Conservation (phyloP, 2,113 vertebrate species). For the Donacobius atricapilla region DNA sequence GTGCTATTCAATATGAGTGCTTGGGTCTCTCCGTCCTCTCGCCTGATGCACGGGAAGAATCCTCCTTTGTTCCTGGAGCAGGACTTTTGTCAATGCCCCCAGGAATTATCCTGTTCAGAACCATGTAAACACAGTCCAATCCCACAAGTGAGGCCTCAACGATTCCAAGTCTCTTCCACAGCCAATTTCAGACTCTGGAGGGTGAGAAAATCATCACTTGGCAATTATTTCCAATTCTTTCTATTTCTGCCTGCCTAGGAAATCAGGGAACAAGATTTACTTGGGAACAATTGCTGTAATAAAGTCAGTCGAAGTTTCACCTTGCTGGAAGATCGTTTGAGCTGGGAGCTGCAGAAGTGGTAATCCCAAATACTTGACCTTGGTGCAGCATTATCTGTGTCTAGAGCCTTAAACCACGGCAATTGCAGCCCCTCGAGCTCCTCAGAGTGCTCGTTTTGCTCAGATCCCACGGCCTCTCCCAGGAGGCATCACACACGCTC, state of each 20-base stretch:
- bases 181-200: slow-evolving; percentile 8
- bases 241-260: background rate
- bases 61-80: background rate
- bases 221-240: slow-evolving; percentile 29
- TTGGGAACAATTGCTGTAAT: background rate
- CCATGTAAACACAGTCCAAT: background rate
- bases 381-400: background rate
- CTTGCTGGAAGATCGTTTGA: background rate
- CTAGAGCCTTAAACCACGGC: background rate
- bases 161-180: background rate
- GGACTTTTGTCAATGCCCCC: background rate
- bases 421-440: background rate
- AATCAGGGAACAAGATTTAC: slow-evolving; percentile 14
- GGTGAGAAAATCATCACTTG: background rate
- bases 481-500: fast-evolving
- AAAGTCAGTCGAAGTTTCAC: background rate
- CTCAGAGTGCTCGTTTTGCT: fast-evolving
- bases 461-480: fast-evolving
- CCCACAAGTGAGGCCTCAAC: background rate
- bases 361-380: background rate
- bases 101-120: background rate
- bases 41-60: fast-evolving
- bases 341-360: background rate
- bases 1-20: background rate
- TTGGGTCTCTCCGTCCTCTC: background rate